Base-by-base conservation (phyloP, 2,888 invertebrate species). In the Drosophila niveifrons region DNA sequence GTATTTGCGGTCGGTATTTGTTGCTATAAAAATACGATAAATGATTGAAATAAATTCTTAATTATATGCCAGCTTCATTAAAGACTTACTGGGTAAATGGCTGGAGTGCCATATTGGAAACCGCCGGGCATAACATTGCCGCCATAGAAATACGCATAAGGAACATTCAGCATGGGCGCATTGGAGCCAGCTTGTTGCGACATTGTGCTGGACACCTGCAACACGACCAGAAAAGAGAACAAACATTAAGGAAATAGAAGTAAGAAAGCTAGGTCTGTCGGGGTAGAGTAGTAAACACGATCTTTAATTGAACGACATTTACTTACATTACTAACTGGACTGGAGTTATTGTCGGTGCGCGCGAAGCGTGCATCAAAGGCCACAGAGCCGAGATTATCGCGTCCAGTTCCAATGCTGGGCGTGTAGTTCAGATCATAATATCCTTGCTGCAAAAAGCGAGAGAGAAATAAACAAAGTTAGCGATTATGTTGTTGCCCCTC, bases 401-500 rank as follows among this genome's bases (percentile, higher is more conserved):
- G 91, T 64, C 95, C 95, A 66, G 95, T 94, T 52, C 95, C 94
- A 87, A 95, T 93, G 87, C 95, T 95, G 73, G 95, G 95, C 75
- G 95, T 95, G 93, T 95, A 96, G 92, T 95, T 94, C 93, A 96
- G 94, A 93, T 96, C 96, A 92, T 95, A 96, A 93, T 95, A 96
- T 51, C 92, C 92, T 80, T 91, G 92, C 91, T 91, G 85, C 18
- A 90, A 88, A n/a, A n/a, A 36, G 36, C 6, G 36, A 36, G 36
- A 36, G 36, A 36, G n/a, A 36, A 36, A 9, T 2, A n/a, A 62
- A 15, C 15, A 13, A n/a, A 29, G 28, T 70, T 66, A 64, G 47
- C 29, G 10, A 10, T 28, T 28, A 64, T 18, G 34, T 15, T 41
- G 13, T n/a, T 36, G 36, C 36, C 36, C 36, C 4, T 10, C 11